Conservation (phyloP, 2,888 invertebrate genomes). For the Agonopterix heracliana region DNA sequence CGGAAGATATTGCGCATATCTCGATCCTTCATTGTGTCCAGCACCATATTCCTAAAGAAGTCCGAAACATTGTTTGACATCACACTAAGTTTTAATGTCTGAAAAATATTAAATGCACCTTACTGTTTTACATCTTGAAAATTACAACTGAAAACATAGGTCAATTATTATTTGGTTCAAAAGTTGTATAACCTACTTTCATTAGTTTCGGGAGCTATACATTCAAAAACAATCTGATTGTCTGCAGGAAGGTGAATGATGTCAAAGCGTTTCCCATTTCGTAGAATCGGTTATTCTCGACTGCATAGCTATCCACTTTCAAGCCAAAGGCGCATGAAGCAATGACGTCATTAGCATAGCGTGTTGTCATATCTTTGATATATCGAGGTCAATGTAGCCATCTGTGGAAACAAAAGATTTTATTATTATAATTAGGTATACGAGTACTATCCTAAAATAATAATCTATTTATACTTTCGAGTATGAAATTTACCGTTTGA, state of each 20-base stretch:
- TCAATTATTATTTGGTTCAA: too few relatives aligned
- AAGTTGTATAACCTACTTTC: conserved; percentile 14
- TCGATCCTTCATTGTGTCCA: background rate
- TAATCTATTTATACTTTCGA: too few relatives aligned
- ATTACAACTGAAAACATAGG: too few relatives aligned
- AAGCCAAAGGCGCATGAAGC: conserved; percentile 67
- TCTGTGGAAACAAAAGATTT: conserved; percentile 9
- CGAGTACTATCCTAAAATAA: too few relatives aligned
- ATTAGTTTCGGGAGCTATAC: conserved; percentile 16
- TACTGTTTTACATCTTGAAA: too few relatives aligned
- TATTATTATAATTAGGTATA: too few relatives aligned
- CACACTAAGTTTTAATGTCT: too few relatives aligned
- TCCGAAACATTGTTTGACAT: background rate
- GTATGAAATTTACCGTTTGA: background rate
- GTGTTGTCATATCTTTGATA: conserved; percentile 52
- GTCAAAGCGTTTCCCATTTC: conserved; percentile 60
- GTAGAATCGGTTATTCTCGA: conserved; percentile 71
- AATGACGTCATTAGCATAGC: conserved; percentile 67
- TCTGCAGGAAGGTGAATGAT: conserved; percentile 20
- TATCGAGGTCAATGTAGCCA: conserved; percentile 35
- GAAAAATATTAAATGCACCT: too few relatives aligned
- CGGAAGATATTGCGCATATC: conserved; percentile 23
- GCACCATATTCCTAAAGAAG: background rate
- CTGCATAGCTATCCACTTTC: conserved; percentile 67
- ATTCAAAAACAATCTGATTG: conserved; percentile 18